These are phyloP conservation scores for Danionella dracula DNA, from an alignment of 2,797 vertebrate species.

Conservation along the genomic window DNA sequence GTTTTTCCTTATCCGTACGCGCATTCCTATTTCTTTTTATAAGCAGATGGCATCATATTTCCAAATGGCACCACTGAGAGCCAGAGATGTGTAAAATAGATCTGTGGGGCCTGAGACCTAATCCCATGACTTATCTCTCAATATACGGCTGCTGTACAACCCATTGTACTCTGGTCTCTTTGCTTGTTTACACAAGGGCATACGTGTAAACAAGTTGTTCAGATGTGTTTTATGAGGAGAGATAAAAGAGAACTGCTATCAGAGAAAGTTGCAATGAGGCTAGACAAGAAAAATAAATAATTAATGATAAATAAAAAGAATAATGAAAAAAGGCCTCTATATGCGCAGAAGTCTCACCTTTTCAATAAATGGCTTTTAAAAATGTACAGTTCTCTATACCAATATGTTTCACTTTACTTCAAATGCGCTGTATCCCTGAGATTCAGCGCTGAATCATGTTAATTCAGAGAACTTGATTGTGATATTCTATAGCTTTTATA, in stretches of 20 bases:
- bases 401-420: too few relatives aligned
- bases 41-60: slow-evolving; percentile 15
- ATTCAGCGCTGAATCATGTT: too few relatives aligned
- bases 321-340: too few relatives aligned
- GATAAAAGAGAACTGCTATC: not conserved
- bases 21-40: slow-evolving; percentile 10
- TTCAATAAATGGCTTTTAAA: too few relatives aligned
- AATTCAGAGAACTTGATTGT: too few relatives aligned
- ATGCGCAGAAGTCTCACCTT: too few relatives aligned
- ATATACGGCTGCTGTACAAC: slow-evolving; percentile 1
- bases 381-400: too few relatives aligned
- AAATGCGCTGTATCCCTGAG: too few relatives aligned
- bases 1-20: not conserved
- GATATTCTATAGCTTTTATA: too few relatives aligned
- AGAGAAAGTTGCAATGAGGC: not conserved
- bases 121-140: slow-evolving; percentile 32
- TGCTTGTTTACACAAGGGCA: slow-evolving; percentile 18
- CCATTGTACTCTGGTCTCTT: slow-evolving; percentile 6
- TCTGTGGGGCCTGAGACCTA: slow-evolving; percentile 18
- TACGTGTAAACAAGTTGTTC: slow-evolving; percentile 3
- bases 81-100: not conserved
- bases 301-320: too few relatives aligned
- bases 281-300: too few relatives aligned
- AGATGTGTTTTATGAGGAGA: slow-evolving; percentile 16
- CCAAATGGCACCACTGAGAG: not conserved